Percentiles rank a stretch among this genome's conserved stretches.
These are phyloP conservation scores for Rousettus madagascariensis DNA, from an alignment of 2,797 vertebrate genomes.

Conservation along the genomic window DNA sequence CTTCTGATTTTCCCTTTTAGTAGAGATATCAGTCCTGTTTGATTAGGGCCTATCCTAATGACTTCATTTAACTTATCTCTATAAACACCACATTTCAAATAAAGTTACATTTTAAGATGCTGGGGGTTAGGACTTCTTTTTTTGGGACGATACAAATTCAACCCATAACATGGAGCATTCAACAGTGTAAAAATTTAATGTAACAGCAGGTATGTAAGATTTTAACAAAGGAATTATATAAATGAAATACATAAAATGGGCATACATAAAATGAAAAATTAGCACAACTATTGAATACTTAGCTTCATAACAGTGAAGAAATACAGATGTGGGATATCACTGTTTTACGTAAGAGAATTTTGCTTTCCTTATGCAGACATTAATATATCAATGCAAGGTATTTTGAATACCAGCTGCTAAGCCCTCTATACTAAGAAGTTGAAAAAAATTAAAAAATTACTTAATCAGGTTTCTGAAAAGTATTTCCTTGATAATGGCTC, in stretches of 20 bases:
- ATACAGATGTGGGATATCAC: not conserved
- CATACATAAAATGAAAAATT: not conserved
- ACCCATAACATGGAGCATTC: not conserved
- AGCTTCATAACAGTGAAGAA: not conserved
- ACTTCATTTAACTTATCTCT: not conserved
- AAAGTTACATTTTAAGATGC: no score
- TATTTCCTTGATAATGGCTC: not conserved
- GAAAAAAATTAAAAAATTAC: not conserved
- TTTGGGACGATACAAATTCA: not conserved
- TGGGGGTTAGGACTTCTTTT: not conserved
- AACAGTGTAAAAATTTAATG: not conserved
- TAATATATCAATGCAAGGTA: not conserved
- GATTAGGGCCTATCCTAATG: not conserved
- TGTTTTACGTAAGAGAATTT: not conserved
- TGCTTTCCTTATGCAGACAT: not conserved
- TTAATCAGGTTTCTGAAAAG: not conserved
- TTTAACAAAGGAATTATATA: not conserved
- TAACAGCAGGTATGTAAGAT: not conserved
- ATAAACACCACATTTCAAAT: no score
- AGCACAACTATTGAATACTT: not conserved
- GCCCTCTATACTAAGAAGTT: not conserved
- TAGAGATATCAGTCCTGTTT: not conserved
- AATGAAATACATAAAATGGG: not conserved
- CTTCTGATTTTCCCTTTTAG: not conserved
- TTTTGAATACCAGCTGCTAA: not conserved